Evolutionary conservation across 2,888 invertebrate genomes (phyloP).

Genomic region (Leptopterna dolabrata): DNA sequence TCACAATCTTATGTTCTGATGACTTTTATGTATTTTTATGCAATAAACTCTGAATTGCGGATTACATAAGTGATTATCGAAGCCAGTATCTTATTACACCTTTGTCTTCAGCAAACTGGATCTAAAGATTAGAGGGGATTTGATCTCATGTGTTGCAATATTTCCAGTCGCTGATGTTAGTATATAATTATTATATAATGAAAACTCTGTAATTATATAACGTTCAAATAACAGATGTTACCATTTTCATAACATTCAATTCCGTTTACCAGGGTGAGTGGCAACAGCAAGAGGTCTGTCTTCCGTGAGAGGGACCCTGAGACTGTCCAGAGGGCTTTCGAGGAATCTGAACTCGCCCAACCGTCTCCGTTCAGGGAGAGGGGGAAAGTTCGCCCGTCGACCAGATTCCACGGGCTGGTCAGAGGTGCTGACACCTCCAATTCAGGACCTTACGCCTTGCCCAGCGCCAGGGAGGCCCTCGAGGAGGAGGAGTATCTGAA

Average conservation of each 20-base stretch:
- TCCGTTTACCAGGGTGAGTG: not conserved
- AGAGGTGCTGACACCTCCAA: conserved; percentile 1
- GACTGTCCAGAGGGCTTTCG: conserved; percentile 54
- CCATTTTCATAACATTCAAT: not conserved
- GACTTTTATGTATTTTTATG: too few relatives aligned
- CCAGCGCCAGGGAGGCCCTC: not conserved
- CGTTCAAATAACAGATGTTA: too few relatives aligned
- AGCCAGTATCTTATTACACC: too few relatives aligned
- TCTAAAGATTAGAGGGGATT: too few relatives aligned
- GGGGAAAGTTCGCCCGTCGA: conserved; percentile 55
- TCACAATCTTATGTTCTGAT: too few relatives aligned
- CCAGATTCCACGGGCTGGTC: conserved; percentile 55
- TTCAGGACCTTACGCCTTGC: conserved; percentile 14
- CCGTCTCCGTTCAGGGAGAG: conserved; percentile 63
- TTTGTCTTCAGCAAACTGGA: too few relatives aligned
- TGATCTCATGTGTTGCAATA: too few relatives aligned
- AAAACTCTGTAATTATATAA: too few relatives aligned
- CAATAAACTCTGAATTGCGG: too few relatives aligned
- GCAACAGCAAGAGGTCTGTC: conserved; percentile 56
- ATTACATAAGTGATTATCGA: too few relatives aligned
- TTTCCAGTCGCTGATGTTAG: too few relatives aligned
- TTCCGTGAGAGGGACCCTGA: conserved; percentile 64
- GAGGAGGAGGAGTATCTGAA: conserved; percentile 71
- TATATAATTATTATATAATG: too few relatives aligned
- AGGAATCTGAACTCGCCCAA: conserved; percentile 55